These are phyloP conservation scores for Cremastinae sp. DNA, from an alignment of 2,888 invertebrate genomes.

Conservation along the genomic window DNA sequence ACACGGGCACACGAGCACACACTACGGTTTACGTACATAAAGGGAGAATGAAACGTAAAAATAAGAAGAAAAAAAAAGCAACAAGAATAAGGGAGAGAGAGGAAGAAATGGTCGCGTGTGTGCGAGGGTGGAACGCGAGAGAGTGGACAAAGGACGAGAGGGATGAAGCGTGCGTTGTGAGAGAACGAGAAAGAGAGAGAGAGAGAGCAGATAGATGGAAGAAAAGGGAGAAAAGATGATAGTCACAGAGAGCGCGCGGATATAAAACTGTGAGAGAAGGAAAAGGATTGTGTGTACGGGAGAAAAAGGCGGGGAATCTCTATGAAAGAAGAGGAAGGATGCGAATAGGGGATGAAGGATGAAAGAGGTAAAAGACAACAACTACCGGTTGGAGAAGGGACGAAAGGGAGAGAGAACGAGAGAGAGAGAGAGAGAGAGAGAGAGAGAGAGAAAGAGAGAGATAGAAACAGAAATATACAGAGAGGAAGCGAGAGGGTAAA, in stretches of 20 bases:
- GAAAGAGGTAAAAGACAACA: conserved; percentile 46
- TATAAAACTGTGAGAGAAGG: conserved; percentile 13
- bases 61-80: conserved; percentile 5
- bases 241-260: not conserved
- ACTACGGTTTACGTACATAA: no score
- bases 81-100: not conserved
- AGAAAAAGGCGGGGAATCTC: not conserved
- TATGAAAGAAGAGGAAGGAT: conserved; percentile 34
- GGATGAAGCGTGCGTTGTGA: not conserved
- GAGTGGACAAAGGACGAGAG: conserved; percentile 5
- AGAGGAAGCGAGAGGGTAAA: conserved; percentile 23
- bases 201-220: conserved; percentile 29
- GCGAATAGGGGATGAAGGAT: conserved; percentile 39
- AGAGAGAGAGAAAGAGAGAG: conserved; percentile 29
- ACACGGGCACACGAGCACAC: no score
- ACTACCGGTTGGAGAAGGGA: conserved; percentile 6
- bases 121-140: conserved; percentile 8
- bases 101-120: not conserved
- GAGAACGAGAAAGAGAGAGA: conserved; percentile 20
- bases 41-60: conserved; percentile 25
- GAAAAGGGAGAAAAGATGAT: conserved; percentile 12
- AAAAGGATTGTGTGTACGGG: conserved; percentile 12
- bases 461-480: conserved; percentile 8
- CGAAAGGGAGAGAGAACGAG: not conserved
- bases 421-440: conserved; percentile 22